Conservation (phyloP, 1,140 invertebrate species). For the Parapsyche elsis region DNA sequence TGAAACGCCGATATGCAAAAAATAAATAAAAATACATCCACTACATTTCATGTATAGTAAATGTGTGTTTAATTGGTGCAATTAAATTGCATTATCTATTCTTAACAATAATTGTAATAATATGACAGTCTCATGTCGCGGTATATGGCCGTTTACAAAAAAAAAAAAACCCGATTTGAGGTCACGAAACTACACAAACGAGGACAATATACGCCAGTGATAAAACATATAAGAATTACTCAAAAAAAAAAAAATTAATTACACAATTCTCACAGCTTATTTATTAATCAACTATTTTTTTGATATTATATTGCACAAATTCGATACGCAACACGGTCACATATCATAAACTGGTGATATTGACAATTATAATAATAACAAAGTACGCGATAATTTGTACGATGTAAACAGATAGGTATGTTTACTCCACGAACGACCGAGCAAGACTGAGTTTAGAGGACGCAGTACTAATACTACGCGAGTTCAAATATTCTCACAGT, state of each 20-base stretch:
- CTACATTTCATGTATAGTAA: background rate
- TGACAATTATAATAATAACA: no score
- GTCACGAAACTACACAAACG: background rate
- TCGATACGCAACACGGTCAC: no score
- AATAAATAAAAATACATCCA: no score
- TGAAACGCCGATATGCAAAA: no score
- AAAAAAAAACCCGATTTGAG: background rate
- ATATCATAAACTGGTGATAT: no score
- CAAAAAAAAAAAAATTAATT: background rate
- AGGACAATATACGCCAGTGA: background rate
- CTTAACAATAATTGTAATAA: background rate
- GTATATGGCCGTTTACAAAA: background rate
- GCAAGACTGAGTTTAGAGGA: constrained; percentile 6
- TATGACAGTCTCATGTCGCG: background rate
- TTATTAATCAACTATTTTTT: no score
- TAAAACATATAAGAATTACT: background rate
- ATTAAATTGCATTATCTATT: constrained; percentile 8
- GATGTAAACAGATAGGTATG: background rate
- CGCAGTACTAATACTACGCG: background rate
- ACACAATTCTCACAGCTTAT: no score
- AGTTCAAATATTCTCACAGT: background rate
- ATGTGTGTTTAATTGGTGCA: constrained; percentile 13
- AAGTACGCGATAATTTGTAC: background rate
- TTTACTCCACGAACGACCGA: background rate
- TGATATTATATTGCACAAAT: no score